Conservation (phyloP, 2,113 vertebrate species). For the Dryoscopus gambensis region DNA sequence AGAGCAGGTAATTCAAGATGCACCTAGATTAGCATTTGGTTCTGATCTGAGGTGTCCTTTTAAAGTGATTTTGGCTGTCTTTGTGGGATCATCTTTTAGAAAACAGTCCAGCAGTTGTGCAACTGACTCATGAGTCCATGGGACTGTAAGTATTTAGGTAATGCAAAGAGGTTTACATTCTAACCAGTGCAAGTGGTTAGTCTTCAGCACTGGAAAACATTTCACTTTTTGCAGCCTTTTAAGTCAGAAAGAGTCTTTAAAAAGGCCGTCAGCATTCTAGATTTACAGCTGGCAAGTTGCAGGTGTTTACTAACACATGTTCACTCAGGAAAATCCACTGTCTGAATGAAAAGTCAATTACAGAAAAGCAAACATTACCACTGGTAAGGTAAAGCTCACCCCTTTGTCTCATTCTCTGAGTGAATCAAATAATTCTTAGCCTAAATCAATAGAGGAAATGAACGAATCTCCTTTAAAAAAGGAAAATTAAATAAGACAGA, state of each 20-base stretch:
- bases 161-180: constrained; percentile 2
- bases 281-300: constrained; percentile 28
- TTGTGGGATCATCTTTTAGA: neutral
- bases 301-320: constrained; percentile 23
- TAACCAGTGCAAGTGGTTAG: neutral
- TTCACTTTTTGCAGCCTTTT: neutral
- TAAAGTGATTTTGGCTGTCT: neutral
- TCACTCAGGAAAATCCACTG: constrained; percentile 23
- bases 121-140: neutral
- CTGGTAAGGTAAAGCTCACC: neutral
- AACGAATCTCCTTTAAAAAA: neutral
- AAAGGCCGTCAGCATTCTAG: neutral
- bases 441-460: neutral
- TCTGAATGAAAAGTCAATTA: neutral
- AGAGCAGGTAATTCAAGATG: neutral
- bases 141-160: constrained; percentile 4
- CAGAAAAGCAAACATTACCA: neutral
- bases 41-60: neutral
- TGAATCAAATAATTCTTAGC: neutral
- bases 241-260: neutral
- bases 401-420: neutral
- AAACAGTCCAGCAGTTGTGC: neutral
- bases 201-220: constrained; percentile 26
- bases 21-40: neutral
- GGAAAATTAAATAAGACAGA: neutral